phyloP scores from a whole-genome alignment of 2,113 vertebrate species.

The Ancistrus triradiatus region DNA sequence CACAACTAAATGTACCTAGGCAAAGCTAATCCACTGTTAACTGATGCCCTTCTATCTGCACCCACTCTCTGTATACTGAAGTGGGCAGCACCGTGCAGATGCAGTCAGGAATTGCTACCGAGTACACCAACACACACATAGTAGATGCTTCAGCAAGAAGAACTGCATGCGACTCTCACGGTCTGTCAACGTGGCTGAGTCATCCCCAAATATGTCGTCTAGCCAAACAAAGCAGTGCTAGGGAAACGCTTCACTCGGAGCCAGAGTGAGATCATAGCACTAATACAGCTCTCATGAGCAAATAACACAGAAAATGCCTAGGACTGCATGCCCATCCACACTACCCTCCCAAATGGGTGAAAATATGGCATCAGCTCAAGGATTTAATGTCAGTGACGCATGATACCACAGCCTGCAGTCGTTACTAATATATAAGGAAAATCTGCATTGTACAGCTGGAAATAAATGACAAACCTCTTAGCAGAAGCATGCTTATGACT shows the following conservation, averaged over 20 bases:
- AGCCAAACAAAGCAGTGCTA: slow-evolving; percentile 30
- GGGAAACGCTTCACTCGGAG: background rate
- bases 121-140: slow-evolving; percentile 23
- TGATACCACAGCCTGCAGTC: background rate
- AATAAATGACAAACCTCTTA: background rate
- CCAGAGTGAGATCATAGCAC: slow-evolving; percentile 7
- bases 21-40: too few relatives aligned
- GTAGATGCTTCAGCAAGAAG: slow-evolving; percentile 49
- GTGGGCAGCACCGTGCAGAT: slow-evolving; percentile 46
- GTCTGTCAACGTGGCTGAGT: slow-evolving; percentile 56
- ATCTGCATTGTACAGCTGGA: slow-evolving; percentile 9
- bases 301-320: background rate
- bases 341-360: background rate
- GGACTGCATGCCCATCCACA: too few relatives aligned
- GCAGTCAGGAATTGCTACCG: slow-evolving; percentile 2
- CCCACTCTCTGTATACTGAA: slow-evolving; percentile 27
- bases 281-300: background rate
- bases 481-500: background rate
- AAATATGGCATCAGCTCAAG: too few relatives aligned
- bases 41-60: slow-evolving; percentile 19
- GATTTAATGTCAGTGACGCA: too few relatives aligned
- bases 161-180: slow-evolving; percentile 34
- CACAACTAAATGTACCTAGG: too few relatives aligned
- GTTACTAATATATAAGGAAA: slow-evolving; percentile 12
- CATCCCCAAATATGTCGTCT: slow-evolving; percentile 45